A percentile compares a stretch with the other conserved stretches of the same genome.
Evolutionary conservation across 92 coral and sea anemone genomes (phyloP).

Genomic region (Epizoanthus fatuus): DNA sequence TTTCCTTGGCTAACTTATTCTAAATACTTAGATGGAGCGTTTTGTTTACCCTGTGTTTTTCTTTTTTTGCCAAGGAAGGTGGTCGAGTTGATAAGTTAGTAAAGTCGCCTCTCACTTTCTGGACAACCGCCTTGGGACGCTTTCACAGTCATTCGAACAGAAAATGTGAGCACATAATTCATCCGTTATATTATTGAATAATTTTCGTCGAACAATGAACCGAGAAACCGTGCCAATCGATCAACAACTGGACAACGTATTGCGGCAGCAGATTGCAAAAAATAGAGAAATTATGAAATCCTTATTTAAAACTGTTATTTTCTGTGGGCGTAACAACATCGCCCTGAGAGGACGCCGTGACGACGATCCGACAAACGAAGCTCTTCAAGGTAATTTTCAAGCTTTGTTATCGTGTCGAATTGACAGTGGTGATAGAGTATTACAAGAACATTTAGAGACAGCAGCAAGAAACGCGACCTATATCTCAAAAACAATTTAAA

Average conservation of each 20-base stretch:
- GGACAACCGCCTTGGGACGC: conserved; percentile 42
- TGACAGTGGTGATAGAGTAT: conserved; percentile 38
- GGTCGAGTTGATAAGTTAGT: conserved; percentile 15
- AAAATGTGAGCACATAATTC: conserved; percentile 43
- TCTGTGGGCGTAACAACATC: conserved; percentile 53
- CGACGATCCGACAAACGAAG: conserved; percentile 55
- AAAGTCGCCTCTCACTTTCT: conserved; percentile 36
- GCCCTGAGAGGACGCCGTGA: conserved; percentile 57
- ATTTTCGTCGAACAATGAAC: conserved; percentile 29
- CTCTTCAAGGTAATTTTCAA: conserved; percentile 63
- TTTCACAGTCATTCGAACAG: conserved; percentile 24
- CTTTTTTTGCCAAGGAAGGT: conserved; percentile 25
- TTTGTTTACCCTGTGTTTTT: conserved; percentile 48
- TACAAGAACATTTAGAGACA: conserved; percentile 46
- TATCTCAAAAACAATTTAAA: conserved; percentile 51
- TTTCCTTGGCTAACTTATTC: conserved; percentile 36
- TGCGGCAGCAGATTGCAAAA: conserved; percentile 47
- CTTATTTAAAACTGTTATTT: conserved; percentile 43
- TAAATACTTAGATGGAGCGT: conserved; percentile 43
- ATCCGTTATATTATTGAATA: conserved; percentile 40
- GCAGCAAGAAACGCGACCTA: conserved; percentile 63
- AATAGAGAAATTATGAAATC: conserved; percentile 45
- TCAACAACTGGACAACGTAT: conserved; percentile 44
- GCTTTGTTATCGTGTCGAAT: conserved; percentile 41
- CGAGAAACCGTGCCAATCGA: conserved; percentile 21